phyloP scores from a whole-genome alignment of 2,797 vertebrate genomes.

The Mastacembelus armatus region DNA sequence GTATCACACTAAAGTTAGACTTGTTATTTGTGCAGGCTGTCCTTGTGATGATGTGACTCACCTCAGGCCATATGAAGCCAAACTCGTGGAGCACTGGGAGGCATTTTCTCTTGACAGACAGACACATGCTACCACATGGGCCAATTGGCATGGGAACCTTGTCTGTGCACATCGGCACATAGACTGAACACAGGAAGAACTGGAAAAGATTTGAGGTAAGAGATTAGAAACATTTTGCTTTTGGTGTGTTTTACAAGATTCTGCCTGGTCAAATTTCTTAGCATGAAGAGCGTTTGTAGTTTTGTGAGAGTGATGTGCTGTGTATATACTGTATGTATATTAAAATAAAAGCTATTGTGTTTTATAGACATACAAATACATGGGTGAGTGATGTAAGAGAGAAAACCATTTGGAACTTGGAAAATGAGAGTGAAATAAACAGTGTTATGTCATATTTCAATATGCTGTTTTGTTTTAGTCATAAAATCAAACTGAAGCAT shows the following conservation, averaged over 20 bases:
- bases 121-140: slow-evolving; percentile 97
- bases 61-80: slow-evolving; percentile 95
- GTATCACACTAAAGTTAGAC: neutral
- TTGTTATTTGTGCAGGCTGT: neutral
- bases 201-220: slow-evolving; percentile 55
- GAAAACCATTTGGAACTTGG: neutral
- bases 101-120: slow-evolving; percentile 95
- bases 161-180: slow-evolving; percentile 99
- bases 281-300: too few species aligned
- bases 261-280: neutral
- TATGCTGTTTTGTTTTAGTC: slow-evolving; percentile 5
- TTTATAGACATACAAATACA: neutral
- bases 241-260: neutral
- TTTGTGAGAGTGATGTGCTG: neutral
- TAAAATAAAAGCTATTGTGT: neutral
- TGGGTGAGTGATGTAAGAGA: neutral
- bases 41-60: slow-evolving; percentile 49
- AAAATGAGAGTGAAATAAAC: neutral
- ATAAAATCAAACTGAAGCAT: slow-evolving; percentile 14
- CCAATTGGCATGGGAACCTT: slow-evolving; percentile 98
- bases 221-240: neutral
- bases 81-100: slow-evolving; percentile 97
- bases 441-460: slow-evolving; percentile 5
- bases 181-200: slow-evolving; percentile 99
- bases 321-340: neutral